phyloP scores from a whole-genome alignment of 2,797 vertebrate genomes.

The Decapterus maruadsi region DNA sequence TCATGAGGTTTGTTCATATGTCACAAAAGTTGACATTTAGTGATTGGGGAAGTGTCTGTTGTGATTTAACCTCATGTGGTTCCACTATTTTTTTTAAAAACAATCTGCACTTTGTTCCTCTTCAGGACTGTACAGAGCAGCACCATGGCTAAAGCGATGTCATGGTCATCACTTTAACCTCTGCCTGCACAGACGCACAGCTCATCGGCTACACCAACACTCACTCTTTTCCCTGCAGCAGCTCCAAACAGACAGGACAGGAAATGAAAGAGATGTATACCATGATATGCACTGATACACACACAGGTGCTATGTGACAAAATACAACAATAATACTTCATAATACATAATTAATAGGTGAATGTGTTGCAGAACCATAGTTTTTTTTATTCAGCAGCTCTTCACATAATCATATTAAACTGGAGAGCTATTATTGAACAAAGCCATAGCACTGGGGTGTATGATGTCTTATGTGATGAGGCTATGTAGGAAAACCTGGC shows the following conservation, averaged over 20 bases:
- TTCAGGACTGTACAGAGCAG: background rate
- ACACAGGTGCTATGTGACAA: conserved; percentile 28
- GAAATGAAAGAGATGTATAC: conserved; percentile 39
- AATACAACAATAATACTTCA: background rate
- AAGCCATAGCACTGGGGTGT: background rate
- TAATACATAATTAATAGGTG: background rate
- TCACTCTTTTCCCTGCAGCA: conserved; percentile 33
- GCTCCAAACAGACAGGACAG: conserved; percentile 34
- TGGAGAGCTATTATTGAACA: background rate
- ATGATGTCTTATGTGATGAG: conserved; percentile 35
- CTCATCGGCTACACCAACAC: conserved; percentile 9
- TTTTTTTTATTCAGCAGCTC: background rate
- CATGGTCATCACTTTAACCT: conserved; percentile 22
- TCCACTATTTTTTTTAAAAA: conserved; percentile 12
- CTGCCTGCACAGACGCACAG: conserved; percentile 22
- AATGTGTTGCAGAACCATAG: background rate
- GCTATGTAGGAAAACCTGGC: conserved; percentile 46
- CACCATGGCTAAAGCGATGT: background rate
- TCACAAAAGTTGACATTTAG: conserved; percentile 8
- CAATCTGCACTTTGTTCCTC: conserved; percentile 18
- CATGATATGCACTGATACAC: conserved; percentile 15
- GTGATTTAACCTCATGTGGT: conserved; percentile 22
- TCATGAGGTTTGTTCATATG: background rate
- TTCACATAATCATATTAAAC: background rate
- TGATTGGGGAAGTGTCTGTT: conserved; percentile 40